Evolutionary conservation across 2,888 invertebrate species (phyloP), one percentile per base, ranked within the genome.

Genomic region (Tachina grossa): DNA sequence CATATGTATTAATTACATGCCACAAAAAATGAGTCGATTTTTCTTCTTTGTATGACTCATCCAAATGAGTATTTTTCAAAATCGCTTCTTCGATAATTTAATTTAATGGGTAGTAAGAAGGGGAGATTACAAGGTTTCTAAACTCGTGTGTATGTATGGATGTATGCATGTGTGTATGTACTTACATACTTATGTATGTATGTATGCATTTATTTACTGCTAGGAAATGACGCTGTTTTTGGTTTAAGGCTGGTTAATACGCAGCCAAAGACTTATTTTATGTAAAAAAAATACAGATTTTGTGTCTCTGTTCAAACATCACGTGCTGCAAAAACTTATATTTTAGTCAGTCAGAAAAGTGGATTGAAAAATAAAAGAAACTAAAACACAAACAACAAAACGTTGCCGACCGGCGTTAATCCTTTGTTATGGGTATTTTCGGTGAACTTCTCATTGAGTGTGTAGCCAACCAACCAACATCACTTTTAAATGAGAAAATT

Each of bases 391-490:
- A 55, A n/a, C 11, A 57, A 72, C 19, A 66, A 72, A 83, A 59
- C 69, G 49, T 61, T 69, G 41, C 74, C 51, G 63, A 43, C 68
- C 51, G 63, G 43, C 75, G 41, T 76, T 80, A 84, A 84, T 84
- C 84, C 84, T 84, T 84, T 84, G 76, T 84, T 84, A 80, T 61
- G 66, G 84, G 65, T 72, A 59, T 79, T 84, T 80, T 80, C 22
- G 59, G n/a, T 66, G 39, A 66, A 71, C 68, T 75, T 68, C 49
- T 53, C 43, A 41, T 19, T 53, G 14, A 13, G 49, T 49, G 45
- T 55, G 39, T 65, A 74, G 63, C 19, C n/a, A 43, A 19, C 41
- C 69, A 31, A 51, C 4, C 22, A 22, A 51, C 61, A 19, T n/a
- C 41, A 57, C 45, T 47, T 77, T 65, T 72, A 63, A 57, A 69